A percentile compares a stretch with the other conserved stretches of the same genome.
Evolutionary conservation across 2,797 vertebrate genomes (phyloP).

Genomic region (Enteromius fasciolatus): DNA sequence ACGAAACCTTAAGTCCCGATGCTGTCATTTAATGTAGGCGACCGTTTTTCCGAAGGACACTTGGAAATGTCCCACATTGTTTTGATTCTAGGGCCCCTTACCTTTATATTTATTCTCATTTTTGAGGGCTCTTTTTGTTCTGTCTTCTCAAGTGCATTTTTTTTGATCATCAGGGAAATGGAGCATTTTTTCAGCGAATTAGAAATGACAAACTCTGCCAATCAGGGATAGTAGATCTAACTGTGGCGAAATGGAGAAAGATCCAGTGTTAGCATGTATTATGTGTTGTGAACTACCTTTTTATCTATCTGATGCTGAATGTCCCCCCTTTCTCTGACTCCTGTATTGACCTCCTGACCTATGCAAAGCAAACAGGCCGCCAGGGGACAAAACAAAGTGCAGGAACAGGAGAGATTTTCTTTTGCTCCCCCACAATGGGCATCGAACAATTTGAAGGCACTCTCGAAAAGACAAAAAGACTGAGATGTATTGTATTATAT

Average conservation of each 20-base stretch:
- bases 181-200: conserved; percentile 88
- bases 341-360: conserved; percentile 77
- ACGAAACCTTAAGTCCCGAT: conserved; percentile 79
- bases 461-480: conserved; percentile 62
- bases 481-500: conserved; percentile 64
- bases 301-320: conserved; percentile 88
- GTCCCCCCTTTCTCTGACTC: conserved; percentile 77
- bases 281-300: conserved; percentile 78
- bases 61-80: conserved; percentile 64
- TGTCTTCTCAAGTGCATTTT: conserved; percentile 74
- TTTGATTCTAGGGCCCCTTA: conserved; percentile 75
- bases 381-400: conserved; percentile 63
- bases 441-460: conserved; percentile 82
- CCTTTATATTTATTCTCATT: conserved; percentile 80
- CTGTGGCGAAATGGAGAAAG: conserved; percentile 77
- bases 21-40: conserved; percentile 78
- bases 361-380: conserved; percentile 78
- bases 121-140: conserved; percentile 73
- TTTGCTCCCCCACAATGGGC: conserved; percentile 74
- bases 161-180: conserved; percentile 94
- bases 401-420: conserved; percentile 68
- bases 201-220: conserved; percentile 77
- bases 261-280: conserved; percentile 70
- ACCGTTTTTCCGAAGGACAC: conserved; percentile 63
- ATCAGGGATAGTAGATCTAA: conserved; percentile 80